Evolutionary conservation across 2,888 invertebrate genomes (phyloP), one percentile per base, ranked within the genome.

Genomic region (Diaperis boleti): DNA sequence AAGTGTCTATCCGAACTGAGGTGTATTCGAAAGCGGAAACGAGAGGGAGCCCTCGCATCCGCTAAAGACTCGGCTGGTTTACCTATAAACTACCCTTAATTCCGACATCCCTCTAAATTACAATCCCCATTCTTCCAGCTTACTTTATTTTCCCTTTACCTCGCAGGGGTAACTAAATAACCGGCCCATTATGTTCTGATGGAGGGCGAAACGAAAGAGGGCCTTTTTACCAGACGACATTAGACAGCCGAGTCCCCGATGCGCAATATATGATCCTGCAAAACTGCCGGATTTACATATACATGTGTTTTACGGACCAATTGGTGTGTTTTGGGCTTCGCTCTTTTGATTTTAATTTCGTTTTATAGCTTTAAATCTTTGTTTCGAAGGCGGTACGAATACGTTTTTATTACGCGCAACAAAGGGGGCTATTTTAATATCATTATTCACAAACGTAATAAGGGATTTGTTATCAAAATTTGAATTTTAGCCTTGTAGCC

Each of bases 1-100:
- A 67, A 67, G 68, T 69, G 64, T 67, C 37, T 33, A 20, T n/a
- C 18, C 62, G 62, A 26, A 47, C 59, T 65, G 60, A 71, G 66
- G 68, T 66, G 62, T 44, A 60, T 49, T 50, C 35, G 44, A 60
- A 59, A 77, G 76, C 78, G 77, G 78, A 78, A 77, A 71, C 69
- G 26, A 37, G 69, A 70, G 68, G 70, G 69, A 69, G 63, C 71
- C 71, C 73, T 71, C 69, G 44, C 42, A 55, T 47, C 65, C 65
- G 64, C 64, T 65, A 78, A 79, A 79, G 79, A 79, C 78, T 74
- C 76, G 78, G 70, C 79, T 79, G 81, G 81, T 81, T 81, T 80
- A 81, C 82, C 82, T 82, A 82, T 82, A 82, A 82, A 82, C 82
- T 82, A 82, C 82, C 82, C 82, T 81, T 82, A 82, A 82, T 82